Evolutionary conservation across 2,888 invertebrate species (phyloP), one percentile per base, ranked within the genome.

Genomic region (Polymixis flavicincta): DNA sequence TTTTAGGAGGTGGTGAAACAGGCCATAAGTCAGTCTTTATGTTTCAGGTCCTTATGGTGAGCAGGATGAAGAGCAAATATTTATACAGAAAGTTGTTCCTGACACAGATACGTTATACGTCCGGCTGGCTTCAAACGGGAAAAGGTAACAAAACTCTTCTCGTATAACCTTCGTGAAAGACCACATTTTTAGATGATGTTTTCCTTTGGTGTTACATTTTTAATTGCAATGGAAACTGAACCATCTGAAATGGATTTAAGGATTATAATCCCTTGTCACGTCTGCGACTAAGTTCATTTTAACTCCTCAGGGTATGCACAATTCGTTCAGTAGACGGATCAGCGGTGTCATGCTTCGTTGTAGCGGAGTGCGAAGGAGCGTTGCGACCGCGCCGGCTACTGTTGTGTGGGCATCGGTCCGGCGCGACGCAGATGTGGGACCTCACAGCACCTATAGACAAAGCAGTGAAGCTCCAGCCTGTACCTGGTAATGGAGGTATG

Each of bases 381-480:
- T 98, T 98, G 89, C 97, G 99, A 25, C 99, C 99, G 13, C 97
- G 99, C 8, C 96, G 99, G 61, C 98, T 99, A 91, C 97, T 99
- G 89, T 98, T 99, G 85, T 99, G 99, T 45, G 99, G 99, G 0
- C 99, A 99, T 92, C 98, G 98, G 57, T 99, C 98, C 86, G 99
- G 99, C 66, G 98, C 98, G 60, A 98, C 99, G 79, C 99, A 99
- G 96, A 99, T 99, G 98, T 99, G 99, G 99, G 99, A 99, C 96
- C 97, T 99, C 79, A 99, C 99, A 22, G 99, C 99, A 17, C 99
- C 99, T 22, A 96, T 99, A 71, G 99, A 99, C 94, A 97, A 98
- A 84, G 97, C 97, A 25, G 95, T 96, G 9, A 93, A 92, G 68
- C 90, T 91, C 6, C 90, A 76, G 52, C 83, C 90, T 4, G 86